A percentile compares a stretch with the other conserved stretches of the same genome.
phyloP scores from a whole-genome alignment of 1,140 invertebrate species.

The Tetraneura akinire region DNA sequence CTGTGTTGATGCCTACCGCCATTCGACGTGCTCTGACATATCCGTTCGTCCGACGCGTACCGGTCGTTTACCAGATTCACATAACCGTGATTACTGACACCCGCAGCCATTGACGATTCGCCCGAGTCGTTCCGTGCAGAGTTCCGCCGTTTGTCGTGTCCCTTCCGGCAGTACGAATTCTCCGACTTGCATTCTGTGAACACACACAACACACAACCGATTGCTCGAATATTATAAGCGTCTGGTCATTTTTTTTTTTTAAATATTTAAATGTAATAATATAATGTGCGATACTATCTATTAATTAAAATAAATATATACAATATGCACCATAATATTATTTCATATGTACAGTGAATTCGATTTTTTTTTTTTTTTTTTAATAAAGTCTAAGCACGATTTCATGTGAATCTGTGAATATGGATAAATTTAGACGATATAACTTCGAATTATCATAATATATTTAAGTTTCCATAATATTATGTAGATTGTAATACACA shows the following conservation, averaged over 20 bases:
- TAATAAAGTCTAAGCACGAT: too few species aligned
- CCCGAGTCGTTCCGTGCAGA: conserved; percentile 16
- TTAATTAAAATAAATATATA: too few species aligned
- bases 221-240: background rate
- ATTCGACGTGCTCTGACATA: conserved; percentile 32
- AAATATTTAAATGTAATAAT: too few species aligned
- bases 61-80: background rate
- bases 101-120: background rate
- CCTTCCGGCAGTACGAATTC: conserved; percentile 25
- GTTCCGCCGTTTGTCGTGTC: conserved; percentile 20
- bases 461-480: too few species aligned
- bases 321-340: too few species aligned
- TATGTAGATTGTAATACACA: too few species aligned
- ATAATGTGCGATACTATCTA: too few species aligned
- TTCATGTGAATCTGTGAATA: too few species aligned
- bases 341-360: too few species aligned
- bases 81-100: background rate
- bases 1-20: conserved; percentile 8
- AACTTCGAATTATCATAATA: too few species aligned
- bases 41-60: conserved; percentile 40
- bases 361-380: too few species aligned
- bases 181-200: conserved; percentile 45
- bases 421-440: too few species aligned
- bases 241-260: background rate
- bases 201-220: conserved; percentile 2